Base-by-base conservation (phyloP, 1,140 invertebrate species). In the Leptoteleia sp. region DNA sequence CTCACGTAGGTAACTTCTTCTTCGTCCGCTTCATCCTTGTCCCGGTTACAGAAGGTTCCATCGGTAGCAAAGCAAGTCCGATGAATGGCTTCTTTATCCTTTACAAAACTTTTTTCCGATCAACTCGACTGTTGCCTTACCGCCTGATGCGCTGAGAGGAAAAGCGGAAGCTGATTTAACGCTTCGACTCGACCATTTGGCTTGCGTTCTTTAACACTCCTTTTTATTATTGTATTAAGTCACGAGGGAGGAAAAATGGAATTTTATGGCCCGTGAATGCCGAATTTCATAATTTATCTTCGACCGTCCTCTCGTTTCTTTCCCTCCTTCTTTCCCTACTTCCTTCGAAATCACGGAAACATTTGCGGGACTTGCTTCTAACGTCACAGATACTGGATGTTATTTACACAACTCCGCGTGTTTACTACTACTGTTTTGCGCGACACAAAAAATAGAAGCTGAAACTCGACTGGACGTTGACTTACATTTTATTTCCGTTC, bases 91-190 rank as follows among this genome's bases (percentile, higher is more conserved):
- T 75, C 71, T 75, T 75, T 75, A 75, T 67, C 54, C 54, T 59
- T 75, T 52, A 45, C 61, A 40, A 75, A 75, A 75, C 71, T 75
- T 75, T 67, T 75, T 75, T 75, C 62, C 71, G 16, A 61, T 67
- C 62, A 33, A 52, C 33, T 68, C 37, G 62, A 57, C 52, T 72
- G 68, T 72, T 62, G 35, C 68, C 65, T 17, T 43, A 27, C 54
- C 22, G 48, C 9, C 61, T 35, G 54, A 65, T 59, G 52, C 52
- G 33, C 33, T 43, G 52, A 64, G 25, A 64, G 42, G 40, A 57
- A 75, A 75, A 75, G 37, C 71, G 52, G 50, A n/a, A 75, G 59
- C 71, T 75, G 71, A 65, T 75, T 65, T 65, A 75, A 75, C 71
- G 71, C 45, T 65, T 59, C 48, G 59, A 37, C 61, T 59, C 27